Evolutionary conservation across 92 coral and sea anemone genomes (phyloP).

Genomic region (Paramuricea clavata): DNA sequence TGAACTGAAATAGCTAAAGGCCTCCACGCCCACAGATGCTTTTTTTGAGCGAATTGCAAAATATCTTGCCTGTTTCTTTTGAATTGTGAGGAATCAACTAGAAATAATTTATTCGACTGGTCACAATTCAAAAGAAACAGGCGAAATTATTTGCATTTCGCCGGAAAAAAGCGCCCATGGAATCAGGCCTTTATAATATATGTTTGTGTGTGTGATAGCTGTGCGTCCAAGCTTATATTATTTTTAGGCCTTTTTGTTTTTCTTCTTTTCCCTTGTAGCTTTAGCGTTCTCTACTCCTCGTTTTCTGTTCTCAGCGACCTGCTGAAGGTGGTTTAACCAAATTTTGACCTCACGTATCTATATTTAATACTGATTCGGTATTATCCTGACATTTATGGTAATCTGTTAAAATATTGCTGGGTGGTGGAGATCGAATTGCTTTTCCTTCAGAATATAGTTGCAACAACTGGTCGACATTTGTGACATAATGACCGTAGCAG

Average conservation of each 20-base stretch:
- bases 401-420: slow-evolving; percentile 38
- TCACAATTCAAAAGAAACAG: too few species aligned
- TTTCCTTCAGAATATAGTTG: slow-evolving; percentile 59
- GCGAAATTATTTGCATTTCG: too few species aligned
- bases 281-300: slow-evolving; percentile 44
- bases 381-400: slow-evolving; percentile 36
- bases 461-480: slow-evolving; percentile 39
- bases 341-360: neutral
- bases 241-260: neutral
- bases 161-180: too few species aligned
- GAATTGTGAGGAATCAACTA: too few species aligned
- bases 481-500: slow-evolving; percentile 57
- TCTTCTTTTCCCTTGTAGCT: slow-evolving; percentile 18
- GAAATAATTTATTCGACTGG: too few species aligned
- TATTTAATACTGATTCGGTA: neutral
- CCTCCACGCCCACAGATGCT: too few species aligned
- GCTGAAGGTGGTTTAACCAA: slow-evolving; percentile 49
- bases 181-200: too few species aligned
- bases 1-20: too few species aligned
- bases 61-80: too few species aligned
- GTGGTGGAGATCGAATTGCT: slow-evolving; percentile 55
- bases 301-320: slow-evolving; percentile 48
- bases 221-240: too few species aligned
- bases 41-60: too few species aligned
- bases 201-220: too few species aligned